phyloP scores from a whole-genome alignment of 2,797 vertebrate genomes.

The Silurus aristotelis region DNA sequence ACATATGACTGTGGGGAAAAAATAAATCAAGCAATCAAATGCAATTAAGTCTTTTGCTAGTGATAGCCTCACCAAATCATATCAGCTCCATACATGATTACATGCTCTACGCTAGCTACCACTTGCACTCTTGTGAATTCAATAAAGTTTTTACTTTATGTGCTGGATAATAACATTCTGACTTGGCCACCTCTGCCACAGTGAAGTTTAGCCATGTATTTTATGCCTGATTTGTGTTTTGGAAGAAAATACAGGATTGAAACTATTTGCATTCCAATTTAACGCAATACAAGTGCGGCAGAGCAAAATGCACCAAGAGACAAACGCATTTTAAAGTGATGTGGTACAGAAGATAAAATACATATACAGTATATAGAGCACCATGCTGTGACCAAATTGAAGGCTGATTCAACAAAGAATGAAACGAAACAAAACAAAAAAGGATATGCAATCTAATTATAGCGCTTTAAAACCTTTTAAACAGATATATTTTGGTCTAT shows the following conservation, averaged over 20 bases:
- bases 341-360: not conserved
- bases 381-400: not conserved
- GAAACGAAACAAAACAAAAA: not conserved
- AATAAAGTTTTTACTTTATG: not conserved
- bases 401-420: slow-evolving; percentile 7
- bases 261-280: not conserved
- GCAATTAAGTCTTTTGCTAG: not conserved
- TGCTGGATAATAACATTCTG: not conserved
- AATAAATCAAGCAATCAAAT: not conserved
- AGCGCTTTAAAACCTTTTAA: slow-evolving; percentile 29
- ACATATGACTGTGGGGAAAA: not conserved
- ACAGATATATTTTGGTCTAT: not conserved
- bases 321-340: not conserved
- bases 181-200: not conserved
- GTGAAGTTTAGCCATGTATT: not conserved
- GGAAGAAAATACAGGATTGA: not conserved
- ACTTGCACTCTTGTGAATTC: not conserved
- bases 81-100: not conserved
- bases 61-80: not conserved
- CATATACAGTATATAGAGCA: not conserved
- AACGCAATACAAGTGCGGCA: not conserved
- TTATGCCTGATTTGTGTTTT: not conserved
- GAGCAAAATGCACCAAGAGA: not conserved
- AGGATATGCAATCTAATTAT: slow-evolving; percentile 22
- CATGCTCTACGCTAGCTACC: not conserved